Percentiles rank a stretch among this genome's conserved stretches.
These are phyloP conservation scores for Xanthia togata DNA, from an alignment of 2,888 invertebrate genomes.

Conservation along the genomic window DNA sequence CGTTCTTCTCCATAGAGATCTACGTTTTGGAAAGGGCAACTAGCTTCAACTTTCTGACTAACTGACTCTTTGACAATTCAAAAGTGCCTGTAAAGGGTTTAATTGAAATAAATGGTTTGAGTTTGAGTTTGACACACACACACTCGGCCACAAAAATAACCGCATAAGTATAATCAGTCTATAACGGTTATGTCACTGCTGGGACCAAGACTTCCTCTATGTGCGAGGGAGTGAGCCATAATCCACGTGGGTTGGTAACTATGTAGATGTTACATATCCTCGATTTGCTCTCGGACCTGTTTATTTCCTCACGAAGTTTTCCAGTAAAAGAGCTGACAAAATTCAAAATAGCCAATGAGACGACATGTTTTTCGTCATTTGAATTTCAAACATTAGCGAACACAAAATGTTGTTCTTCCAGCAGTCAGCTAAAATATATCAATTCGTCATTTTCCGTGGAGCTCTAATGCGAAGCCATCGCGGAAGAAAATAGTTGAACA, in stretches of 20 bases:
- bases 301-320: neutral
- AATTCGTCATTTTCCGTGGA: neutral
- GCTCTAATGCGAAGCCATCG: neutral
- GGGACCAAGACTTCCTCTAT: neutral
- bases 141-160: neutral
- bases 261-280: neutral
- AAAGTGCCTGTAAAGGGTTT: no score
- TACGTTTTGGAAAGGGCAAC: no score
- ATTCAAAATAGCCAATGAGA: neutral
- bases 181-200: neutral
- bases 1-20: no score
- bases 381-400: neutral
- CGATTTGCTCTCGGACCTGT: neutral
- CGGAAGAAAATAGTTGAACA: neutral
- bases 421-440: neutral
- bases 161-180: neutral
- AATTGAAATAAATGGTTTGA: no score
- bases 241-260: neutral
- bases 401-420: neutral
- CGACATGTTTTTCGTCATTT: no score
- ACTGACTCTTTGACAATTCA: no score
- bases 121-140: no score
- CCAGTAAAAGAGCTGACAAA: neutral
- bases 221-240: neutral
- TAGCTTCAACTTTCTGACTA: no score